phyloP scores from a whole-genome alignment of 2,888 invertebrate genomes.

The Eucera pruinosa region DNA sequence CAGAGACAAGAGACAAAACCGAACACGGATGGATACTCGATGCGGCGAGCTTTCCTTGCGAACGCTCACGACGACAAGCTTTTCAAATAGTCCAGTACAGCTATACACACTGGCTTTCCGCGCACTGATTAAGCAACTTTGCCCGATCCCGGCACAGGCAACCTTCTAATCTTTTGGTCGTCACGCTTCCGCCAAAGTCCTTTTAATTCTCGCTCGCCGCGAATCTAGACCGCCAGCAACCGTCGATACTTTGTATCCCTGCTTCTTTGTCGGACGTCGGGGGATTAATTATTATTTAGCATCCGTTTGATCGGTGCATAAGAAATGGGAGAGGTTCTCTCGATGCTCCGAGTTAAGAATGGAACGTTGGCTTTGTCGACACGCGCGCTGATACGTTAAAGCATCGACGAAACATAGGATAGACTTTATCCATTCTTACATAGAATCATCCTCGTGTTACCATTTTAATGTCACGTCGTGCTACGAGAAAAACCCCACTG shows the following conservation, averaged over 20 bases:
- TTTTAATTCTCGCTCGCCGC: neutral
- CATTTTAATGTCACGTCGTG: too few species aligned
- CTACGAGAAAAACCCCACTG: too few species aligned
- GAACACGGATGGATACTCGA: constrained; percentile 6
- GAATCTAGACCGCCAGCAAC: constrained; percentile 22
- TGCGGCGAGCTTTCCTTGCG: constrained; percentile 20
- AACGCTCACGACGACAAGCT: constrained; percentile 22
- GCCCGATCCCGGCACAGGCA: neutral
- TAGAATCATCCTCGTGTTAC: too few species aligned
- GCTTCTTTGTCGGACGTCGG: too few species aligned
- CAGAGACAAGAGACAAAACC: constrained; percentile 26
- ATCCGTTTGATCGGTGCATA: too few species aligned
- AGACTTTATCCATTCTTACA: too few species aligned
- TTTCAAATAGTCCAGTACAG: constrained; percentile 48
- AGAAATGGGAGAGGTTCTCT: too few species aligned
- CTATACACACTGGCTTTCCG: constrained; percentile 3
- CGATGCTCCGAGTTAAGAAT: too few species aligned
- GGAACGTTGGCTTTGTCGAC: too few species aligned
- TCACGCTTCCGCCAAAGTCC: neutral
- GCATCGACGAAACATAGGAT: too few species aligned
- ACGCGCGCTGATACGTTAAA: too few species aligned
- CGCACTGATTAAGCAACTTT: constrained; percentile 38
- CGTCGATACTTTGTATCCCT: neutral
- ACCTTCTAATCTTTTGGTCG: neutral
- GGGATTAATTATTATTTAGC: too few species aligned